These are phyloP conservation scores for Himalopsyche anomala DNA, from an alignment of 2,888 invertebrate species.

Conservation along the genomic window DNA sequence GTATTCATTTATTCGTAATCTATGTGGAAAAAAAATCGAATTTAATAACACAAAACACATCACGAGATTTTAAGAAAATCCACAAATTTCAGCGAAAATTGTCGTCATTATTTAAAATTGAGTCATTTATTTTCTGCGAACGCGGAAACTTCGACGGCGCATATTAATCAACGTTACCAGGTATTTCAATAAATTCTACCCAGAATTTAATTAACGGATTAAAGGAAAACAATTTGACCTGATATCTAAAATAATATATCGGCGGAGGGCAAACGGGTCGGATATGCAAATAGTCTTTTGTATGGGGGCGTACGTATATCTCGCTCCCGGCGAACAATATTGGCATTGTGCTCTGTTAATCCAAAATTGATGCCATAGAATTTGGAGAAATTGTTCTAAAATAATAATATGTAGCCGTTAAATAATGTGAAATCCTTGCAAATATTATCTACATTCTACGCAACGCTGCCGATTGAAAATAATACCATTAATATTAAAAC, in stretches of 20 bases:
- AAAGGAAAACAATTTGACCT: slow-evolving; percentile 43
- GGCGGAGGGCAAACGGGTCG: slow-evolving; percentile 40
- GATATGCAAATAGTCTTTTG: slow-evolving; percentile 43
- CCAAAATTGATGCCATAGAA: not conserved
- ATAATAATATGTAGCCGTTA: not conserved
- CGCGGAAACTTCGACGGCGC: slow-evolving; percentile 1
- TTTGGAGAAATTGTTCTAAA: not conserved
- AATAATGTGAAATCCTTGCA: not conserved
- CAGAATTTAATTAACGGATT: slow-evolving; percentile 38
- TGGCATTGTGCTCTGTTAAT: slow-evolving; percentile 3
- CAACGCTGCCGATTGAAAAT: not conserved
- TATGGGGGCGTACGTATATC: slow-evolving; percentile 25
- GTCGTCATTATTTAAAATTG: not conserved
- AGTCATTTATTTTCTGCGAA: slow-evolving; percentile 6
- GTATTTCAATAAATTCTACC: slow-evolving; percentile 27
- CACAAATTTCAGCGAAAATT: too few species aligned
- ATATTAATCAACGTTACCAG: slow-evolving; percentile 27
- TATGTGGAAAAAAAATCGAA: too few species aligned
- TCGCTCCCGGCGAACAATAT: not conserved
- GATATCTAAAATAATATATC: slow-evolving; percentile 31
- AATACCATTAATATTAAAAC: not conserved
- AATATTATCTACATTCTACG: not conserved
- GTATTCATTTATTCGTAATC: too few species aligned
- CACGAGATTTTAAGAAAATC: too few species aligned
- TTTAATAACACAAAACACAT: too few species aligned